Conservation (phyloP, 2,113 vertebrate genomes). For the Atherinomorus stipes region DNA sequence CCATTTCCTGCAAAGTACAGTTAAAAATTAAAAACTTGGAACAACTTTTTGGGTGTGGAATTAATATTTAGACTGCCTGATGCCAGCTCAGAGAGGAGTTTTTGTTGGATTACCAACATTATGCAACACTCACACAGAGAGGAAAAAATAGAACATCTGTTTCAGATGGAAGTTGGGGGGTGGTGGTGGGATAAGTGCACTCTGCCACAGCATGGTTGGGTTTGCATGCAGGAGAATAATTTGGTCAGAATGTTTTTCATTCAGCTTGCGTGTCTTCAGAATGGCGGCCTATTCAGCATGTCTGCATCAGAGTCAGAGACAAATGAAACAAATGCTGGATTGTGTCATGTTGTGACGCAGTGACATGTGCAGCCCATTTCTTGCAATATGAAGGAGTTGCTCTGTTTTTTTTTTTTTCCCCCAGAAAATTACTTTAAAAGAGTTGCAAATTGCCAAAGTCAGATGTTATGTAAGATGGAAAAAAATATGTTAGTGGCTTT, state of each 20-base stretch:
- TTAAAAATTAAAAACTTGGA: slow-evolving; percentile 47
- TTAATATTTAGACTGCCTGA: slow-evolving; percentile 31
- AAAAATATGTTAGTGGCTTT: background rate
- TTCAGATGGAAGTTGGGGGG: slow-evolving; percentile 69
- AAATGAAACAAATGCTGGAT: slow-evolving; percentile 26
- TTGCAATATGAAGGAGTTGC: background rate
- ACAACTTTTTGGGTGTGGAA: slow-evolving; percentile 25
- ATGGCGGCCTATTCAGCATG: slow-evolving; percentile 28
- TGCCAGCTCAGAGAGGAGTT: slow-evolving; percentile 48
- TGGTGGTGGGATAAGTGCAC: slow-evolving; percentile 53
- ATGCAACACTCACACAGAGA: slow-evolving; percentile 66
- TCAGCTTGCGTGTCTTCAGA: slow-evolving; percentile 52
- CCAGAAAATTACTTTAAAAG: background rate
- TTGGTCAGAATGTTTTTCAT: slow-evolving; percentile 58
- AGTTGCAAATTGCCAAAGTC: slow-evolving; percentile 15
- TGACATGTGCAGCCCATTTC: slow-evolving; percentile 9
- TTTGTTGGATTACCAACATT: slow-evolving; percentile 70
- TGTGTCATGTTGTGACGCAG: background rate
- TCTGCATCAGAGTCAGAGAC: slow-evolving; percentile 17
- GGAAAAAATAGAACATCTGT: slow-evolving; percentile 72
- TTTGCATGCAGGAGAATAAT: slow-evolving; percentile 75
- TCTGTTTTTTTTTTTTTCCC: slow-evolving; percentile 22
- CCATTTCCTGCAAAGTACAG: slow-evolving; percentile 11
- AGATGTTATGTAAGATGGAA: slow-evolving; percentile 35
- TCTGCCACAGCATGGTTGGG: slow-evolving; percentile 63